Conservation (phyloP, 1,140 invertebrate species). For the Saccostrea cuccullata region DNA sequence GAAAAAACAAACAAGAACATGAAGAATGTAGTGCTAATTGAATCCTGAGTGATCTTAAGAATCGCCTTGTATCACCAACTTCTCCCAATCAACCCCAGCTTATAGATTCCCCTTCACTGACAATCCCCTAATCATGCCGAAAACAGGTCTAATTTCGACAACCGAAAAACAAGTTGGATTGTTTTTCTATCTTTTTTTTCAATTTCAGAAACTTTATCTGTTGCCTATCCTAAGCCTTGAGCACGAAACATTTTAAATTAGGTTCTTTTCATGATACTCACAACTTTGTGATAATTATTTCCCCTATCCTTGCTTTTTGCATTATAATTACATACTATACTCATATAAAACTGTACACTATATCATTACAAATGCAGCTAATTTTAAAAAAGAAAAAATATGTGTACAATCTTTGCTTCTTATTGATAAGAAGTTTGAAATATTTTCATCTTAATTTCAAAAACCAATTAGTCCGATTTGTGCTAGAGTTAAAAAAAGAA, state of each 20-base stretch:
- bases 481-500: too few species aligned
- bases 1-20: slow-evolving; percentile 9
- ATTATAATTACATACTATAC: too few species aligned
- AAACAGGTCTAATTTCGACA: background rate
- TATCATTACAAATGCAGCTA: too few species aligned
- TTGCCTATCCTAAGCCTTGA: background rate
- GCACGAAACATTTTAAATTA: background rate
- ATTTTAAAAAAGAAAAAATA: too few species aligned
- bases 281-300: too few species aligned
- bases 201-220: background rate
- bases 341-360: too few species aligned
- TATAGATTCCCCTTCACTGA: background rate
- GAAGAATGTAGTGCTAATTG: background rate
- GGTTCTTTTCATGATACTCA: too few species aligned
- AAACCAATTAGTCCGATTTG: too few species aligned
- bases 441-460: too few species aligned
- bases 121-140: slow-evolving; percentile 8
- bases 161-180: background rate
- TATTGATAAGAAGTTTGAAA: too few species aligned
- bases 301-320: too few species aligned
- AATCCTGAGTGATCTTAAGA: background rate
- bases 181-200: background rate
- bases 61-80: background rate
- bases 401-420: too few species aligned
- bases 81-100: background rate